A percentile compares a stretch with the other conserved stretches of the same genome.
Evolutionary conservation across 2,113 vertebrate genomes (phyloP).

Genomic region (Dascyllus trimaculatus): DNA sequence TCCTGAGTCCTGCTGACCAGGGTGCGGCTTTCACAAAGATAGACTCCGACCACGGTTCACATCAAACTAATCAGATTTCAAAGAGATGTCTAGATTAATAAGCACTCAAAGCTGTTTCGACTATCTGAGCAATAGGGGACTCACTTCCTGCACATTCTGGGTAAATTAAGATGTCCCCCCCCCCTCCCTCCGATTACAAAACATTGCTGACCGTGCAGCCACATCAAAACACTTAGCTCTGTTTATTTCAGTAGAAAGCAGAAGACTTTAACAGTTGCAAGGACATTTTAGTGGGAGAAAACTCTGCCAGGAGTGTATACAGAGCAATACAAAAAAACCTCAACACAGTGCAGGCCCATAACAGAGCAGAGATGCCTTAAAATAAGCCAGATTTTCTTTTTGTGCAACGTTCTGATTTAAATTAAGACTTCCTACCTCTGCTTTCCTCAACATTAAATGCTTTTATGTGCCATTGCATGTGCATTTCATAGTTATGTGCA

Average conservation of each 20-base stretch:
- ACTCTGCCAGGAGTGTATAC: not conserved
- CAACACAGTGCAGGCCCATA: no score
- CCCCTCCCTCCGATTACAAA: not conserved
- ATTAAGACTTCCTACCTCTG: not conserved
- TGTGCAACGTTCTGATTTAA: not conserved
- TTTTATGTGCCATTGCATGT: not conserved
- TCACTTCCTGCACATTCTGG: not conserved
- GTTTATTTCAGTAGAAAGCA: not conserved
- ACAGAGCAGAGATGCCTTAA: no score
- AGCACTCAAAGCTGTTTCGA: not conserved
- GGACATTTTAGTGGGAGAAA: not conserved
- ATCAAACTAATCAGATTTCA: constrained; percentile 5
- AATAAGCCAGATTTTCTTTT: constrained; percentile 1
- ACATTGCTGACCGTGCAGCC: not conserved
- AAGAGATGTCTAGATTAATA: not conserved
- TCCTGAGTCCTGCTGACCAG: constrained; percentile 1
- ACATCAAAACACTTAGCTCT: constrained; percentile 14
- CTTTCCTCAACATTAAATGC: constrained; percentile 6
- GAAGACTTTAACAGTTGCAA: not conserved
- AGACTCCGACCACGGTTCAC: not conserved
- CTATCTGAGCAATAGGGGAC: not conserved
- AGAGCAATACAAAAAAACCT: not conserved
- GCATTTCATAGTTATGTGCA: constrained; percentile 4
- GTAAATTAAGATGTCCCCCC: not conserved
- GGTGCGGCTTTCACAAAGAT: not conserved